A percentile compares a stretch with the other conserved stretches of the same genome.
Evolutionary conservation across 1,140 invertebrate species (phyloP).

Genomic region (Atta texana): DNA sequence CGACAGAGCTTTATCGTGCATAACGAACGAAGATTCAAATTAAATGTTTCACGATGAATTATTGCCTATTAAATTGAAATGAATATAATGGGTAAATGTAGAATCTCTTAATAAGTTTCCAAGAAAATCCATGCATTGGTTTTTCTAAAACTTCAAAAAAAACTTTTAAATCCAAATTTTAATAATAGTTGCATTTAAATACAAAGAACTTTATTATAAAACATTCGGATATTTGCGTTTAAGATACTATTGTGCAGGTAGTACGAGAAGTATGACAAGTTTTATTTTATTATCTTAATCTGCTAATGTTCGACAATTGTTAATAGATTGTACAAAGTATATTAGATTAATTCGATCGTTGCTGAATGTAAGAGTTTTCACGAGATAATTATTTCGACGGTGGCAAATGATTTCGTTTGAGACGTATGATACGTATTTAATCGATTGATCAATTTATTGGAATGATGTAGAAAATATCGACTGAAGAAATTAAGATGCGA

Average conservation of each 20-base stretch:
- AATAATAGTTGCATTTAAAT: not conserved
- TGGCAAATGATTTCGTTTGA: not conserved
- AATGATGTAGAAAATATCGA: not conserved
- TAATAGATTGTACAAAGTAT: not conserved
- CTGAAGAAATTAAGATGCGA: not conserved
- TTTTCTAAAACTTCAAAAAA: not conserved
- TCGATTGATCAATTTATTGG: not conserved
- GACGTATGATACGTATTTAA: conserved; percentile 4
- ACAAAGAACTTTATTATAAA: not conserved
- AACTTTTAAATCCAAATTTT: not conserved
- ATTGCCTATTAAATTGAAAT: conserved; percentile 49
- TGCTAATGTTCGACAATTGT: not conserved
- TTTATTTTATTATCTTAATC: not conserved
- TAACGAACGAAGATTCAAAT: conserved; percentile 53
- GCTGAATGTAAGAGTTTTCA: not conserved
- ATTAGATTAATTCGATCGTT: conserved; percentile 22
- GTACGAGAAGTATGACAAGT: not conserved
- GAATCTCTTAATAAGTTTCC: conserved; percentile 5
- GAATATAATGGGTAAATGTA: conserved; percentile 3
- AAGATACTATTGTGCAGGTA: not conserved
- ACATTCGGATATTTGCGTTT: not conserved
- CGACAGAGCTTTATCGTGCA: conserved; percentile 36
- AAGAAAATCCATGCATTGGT: not conserved
- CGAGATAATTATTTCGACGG: conserved; percentile 27
- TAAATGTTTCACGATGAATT: conserved; percentile 54